Percentiles rank a stretch among this genome's conserved stretches.
Evolutionary conservation across 2,797 vertebrate species (phyloP).

Genomic region (Phoebastria nigripes): DNA sequence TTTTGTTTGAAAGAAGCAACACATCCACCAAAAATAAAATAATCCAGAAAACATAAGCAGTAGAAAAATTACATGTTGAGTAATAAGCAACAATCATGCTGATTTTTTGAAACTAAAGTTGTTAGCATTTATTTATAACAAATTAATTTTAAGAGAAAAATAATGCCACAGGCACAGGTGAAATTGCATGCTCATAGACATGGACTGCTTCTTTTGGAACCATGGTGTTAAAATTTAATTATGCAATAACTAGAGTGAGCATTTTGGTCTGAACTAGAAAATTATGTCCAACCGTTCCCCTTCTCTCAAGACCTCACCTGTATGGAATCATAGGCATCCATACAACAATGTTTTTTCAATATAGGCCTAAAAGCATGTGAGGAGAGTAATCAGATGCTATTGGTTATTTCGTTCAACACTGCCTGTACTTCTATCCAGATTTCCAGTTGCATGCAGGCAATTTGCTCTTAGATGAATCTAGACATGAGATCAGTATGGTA

Average conservation of each 20-base stretch:
- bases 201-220: not conserved
- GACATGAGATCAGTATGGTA: not conserved
- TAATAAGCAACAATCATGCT: not conserved
- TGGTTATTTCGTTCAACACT: not conserved
- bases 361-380: not conserved
- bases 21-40: not conserved
- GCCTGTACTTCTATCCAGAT: not conserved
- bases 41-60: not conserved
- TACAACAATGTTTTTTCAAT: not conserved
- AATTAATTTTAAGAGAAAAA: not conserved
- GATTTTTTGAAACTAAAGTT: not conserved
- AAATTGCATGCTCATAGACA: not conserved
- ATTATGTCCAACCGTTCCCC: not conserved
- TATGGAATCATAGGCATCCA: not conserved
- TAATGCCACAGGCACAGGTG: not conserved
- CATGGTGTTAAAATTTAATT: not conserved
- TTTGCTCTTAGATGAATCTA: not conserved
- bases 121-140: not conserved
- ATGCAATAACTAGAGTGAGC: not conserved
- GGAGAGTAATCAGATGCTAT: not conserved
- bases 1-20: not conserved
- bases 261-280: not conserved
- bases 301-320: not conserved
- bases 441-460: not conserved
- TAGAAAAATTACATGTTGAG: not conserved